Evolutionary conservation across 1,140 invertebrate species (phyloP).

Genomic region (Ips typographus): DNA sequence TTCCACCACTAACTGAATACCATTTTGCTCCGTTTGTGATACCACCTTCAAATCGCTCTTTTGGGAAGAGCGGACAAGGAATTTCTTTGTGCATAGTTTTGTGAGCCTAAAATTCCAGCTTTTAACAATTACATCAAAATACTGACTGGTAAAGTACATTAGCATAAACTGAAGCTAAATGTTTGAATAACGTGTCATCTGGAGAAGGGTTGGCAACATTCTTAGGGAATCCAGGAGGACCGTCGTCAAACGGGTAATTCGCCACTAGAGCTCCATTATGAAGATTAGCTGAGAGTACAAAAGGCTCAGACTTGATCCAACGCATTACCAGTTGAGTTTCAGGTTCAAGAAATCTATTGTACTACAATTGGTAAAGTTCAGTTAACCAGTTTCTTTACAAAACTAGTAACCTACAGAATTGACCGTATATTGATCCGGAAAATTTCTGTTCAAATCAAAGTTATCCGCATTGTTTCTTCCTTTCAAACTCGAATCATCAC

Average conservation of each 20-base stretch:
- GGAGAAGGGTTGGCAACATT: conserved; percentile 63
- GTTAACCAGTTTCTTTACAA: not conserved
- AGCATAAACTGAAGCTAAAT: conserved; percentile 81
- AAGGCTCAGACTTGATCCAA: conserved; percentile 84
- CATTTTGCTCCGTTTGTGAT: conserved; percentile 92
- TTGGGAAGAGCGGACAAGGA: conserved; percentile 65
- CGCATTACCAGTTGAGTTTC: conserved; percentile 91
- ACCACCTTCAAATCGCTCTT: conserved; percentile 75
- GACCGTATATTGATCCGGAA: conserved; percentile 84
- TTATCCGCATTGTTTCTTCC: conserved; percentile 82
- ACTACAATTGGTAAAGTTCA: conserved; percentile 48
- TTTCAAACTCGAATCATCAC: conserved; percentile 63
- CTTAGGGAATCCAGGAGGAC: conserved; percentile 43
- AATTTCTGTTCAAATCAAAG: conserved; percentile 95
- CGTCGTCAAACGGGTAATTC: conserved; percentile 92
- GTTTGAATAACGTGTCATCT: conserved; percentile 82
- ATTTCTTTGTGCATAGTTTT: conserved; percentile 77
- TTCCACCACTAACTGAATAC: conserved; percentile 88
- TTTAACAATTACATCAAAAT: not conserved
- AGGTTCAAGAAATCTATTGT: conserved; percentile 68
- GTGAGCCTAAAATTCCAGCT: conserved; percentile 62
- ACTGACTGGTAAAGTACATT: conserved; percentile 58
- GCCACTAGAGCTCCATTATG: conserved; percentile 93
- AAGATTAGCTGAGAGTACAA: conserved; percentile 95
- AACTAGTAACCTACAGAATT: conserved; percentile 57